Evolutionary conservation across 2,888 invertebrate genomes (phyloP).

Genomic region (Ophion ellenae): DNA sequence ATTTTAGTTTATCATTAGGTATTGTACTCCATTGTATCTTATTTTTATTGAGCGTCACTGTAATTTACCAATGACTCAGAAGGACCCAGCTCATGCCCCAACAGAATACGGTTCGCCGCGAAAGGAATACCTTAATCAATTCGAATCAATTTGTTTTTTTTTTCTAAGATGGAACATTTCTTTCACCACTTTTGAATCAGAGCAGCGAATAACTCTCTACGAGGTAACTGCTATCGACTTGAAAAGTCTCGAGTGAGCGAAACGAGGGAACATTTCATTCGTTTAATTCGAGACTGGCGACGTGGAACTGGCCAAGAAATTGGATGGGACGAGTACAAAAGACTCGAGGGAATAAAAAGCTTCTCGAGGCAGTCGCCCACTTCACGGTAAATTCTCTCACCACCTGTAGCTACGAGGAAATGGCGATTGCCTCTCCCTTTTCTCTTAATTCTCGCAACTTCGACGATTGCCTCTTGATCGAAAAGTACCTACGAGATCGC

Average conservation of each 20-base stretch:
- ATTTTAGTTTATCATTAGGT: no score
- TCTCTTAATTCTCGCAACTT: slow-evolving; percentile 23
- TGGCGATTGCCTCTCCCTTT: slow-evolving; percentile 14
- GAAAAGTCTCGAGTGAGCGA: not conserved
- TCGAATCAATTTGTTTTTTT: not conserved
- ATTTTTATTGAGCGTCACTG: no score
- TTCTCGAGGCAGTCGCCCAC: slow-evolving; percentile 21
- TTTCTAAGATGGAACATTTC: not conserved
- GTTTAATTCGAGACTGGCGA: slow-evolving; percentile 70
- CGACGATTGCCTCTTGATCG: slow-evolving; percentile 51
- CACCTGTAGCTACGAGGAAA: slow-evolving; percentile 73
- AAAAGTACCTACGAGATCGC: not conserved
- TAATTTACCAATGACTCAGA: no score
- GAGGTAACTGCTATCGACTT: slow-evolving; percentile 1
- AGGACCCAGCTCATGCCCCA: no score
- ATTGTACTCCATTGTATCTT: no score
- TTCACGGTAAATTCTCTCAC: slow-evolving; percentile 46
- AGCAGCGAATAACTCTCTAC: not conserved
- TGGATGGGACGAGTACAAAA: slow-evolving; percentile 32
- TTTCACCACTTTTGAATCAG: not conserved
- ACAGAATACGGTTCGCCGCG: no score
- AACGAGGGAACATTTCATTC: slow-evolving; percentile 67
- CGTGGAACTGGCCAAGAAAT: slow-evolving; percentile 28
- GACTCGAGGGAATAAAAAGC: slow-evolving; percentile 73
- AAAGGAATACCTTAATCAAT: not conserved